Base-by-base conservation (phyloP, 2,888 invertebrate genomes). In the Pinctada fucata region DNA sequence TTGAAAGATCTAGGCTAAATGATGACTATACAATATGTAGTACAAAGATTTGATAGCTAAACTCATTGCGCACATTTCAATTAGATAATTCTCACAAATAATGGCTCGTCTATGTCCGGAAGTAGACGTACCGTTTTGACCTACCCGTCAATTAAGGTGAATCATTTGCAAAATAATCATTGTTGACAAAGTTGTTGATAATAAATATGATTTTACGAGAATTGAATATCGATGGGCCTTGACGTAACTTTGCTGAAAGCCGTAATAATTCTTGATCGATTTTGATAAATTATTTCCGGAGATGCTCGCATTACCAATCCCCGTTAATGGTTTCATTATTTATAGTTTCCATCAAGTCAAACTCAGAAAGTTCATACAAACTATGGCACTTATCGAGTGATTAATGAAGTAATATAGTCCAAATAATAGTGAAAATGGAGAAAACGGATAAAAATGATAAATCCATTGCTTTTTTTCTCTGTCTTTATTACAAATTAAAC, bases 281-380 rank as follows among this genome's bases (percentile, higher is more conserved):
- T 6, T 58, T 58, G 58, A 58, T 58, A 13, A 10, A 58, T 58
- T 13, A 13, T 58, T 58, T 58, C 58, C 58, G 58, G 58, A 58
- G 6, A 10, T 58, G 58, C 58, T 58, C 58, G 58, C 58, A 58
- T 58, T 58, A 58, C 58, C 58, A 58, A 58, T 58, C 58, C 31
- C 58, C 58, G 58, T 58, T 58, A 58, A 58, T 58, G 58, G 58
- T 58, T 58, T 58, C 58, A 58, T 58, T 58, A 58, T 58, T 58
- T 58, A 58, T 6, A 58, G 8, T 58, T 58, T 58, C 13, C 58
- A 58, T 58, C 58, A 58, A 13, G 58, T 58, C 13, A 13, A 58
- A 58, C 6, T 58, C 58, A 58, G 6, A 6, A 13, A 13, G 58
- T 58, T 58, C 13, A 58, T 13, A 58, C 13, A 58, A 58, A 58